phyloP scores from a whole-genome alignment of 2,797 vertebrate genomes.

The Chiloscyllium punctatum region DNA sequence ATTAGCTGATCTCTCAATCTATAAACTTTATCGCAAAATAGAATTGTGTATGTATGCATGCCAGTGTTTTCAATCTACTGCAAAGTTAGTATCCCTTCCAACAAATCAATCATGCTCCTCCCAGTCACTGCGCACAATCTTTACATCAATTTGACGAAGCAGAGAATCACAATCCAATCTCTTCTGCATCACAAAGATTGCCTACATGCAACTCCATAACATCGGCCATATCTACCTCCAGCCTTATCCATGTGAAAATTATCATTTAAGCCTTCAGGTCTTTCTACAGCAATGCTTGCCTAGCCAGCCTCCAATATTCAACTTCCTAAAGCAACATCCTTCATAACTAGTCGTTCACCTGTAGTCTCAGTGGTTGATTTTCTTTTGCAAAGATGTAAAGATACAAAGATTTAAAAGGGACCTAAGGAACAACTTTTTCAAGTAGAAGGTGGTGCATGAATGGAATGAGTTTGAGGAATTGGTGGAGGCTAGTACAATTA shows the following conservation, averaged over 20 bases:
- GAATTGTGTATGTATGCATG: too few species aligned
- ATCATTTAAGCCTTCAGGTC: background rate
- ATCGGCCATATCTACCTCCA: background rate
- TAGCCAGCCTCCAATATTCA: background rate
- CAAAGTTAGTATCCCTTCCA: background rate
- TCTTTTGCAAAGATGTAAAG: background rate
- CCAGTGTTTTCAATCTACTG: background rate
- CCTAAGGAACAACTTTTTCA: too few species aligned
- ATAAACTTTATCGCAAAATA: background rate
- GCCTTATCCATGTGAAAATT: background rate
- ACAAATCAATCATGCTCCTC: too few species aligned
- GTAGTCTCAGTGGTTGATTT: background rate
- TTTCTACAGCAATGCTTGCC: background rate
- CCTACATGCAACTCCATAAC: background rate
- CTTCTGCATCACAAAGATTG: background rate
- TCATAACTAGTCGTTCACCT: background rate
- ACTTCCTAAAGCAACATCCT: background rate
- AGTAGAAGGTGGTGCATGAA: too few species aligned
- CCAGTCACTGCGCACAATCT: background rate
- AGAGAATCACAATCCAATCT: background rate
- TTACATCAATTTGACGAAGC: background rate
- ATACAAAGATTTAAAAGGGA: too few species aligned
- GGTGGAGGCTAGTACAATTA: too few species aligned
- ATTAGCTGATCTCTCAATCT: background rate
- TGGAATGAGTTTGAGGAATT: too few species aligned